These are phyloP conservation scores for Potamilus streckersoni DNA, from an alignment of 1,140 invertebrate species.

Conservation along the genomic window DNA sequence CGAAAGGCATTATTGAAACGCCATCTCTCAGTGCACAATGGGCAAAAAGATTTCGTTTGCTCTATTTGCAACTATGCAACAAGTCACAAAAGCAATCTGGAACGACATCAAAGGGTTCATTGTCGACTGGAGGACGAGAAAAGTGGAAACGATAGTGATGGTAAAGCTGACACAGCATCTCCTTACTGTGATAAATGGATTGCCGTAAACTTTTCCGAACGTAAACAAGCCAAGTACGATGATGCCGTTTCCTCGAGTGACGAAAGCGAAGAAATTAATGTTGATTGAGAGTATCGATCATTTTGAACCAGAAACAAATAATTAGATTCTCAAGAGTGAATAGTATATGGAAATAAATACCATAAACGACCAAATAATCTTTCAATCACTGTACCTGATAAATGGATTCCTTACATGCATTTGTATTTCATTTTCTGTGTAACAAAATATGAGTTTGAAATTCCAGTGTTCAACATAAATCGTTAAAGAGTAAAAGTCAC, in stretches of 20 bases:
- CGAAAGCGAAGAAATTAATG: slow-evolving; percentile 31
- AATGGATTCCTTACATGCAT: too few relatives aligned
- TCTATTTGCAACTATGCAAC: slow-evolving; percentile 68
- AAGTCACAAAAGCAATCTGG: slow-evolving; percentile 71
- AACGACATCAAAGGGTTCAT: slow-evolving; percentile 67
- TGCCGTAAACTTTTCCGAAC: neutral
- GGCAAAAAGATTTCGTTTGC: slow-evolving; percentile 68
- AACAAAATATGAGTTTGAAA: too few relatives aligned
- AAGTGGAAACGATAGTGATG: neutral
- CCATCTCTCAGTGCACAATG: slow-evolving; percentile 68
- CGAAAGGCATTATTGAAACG: slow-evolving; percentile 70
- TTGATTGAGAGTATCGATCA: slow-evolving; percentile 1
- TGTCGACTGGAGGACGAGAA: slow-evolving; percentile 45
- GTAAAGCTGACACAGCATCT: neutral
- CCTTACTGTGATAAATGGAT: slow-evolving; percentile 10
- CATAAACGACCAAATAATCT: too few relatives aligned
- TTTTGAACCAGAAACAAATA: too few relatives aligned
- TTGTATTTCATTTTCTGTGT: too few relatives aligned
- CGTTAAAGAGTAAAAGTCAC: too few relatives aligned
- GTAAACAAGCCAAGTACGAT: slow-evolving; percentile 5
- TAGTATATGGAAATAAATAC: too few relatives aligned
- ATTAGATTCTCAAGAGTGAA: too few relatives aligned
- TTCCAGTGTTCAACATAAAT: too few relatives aligned
- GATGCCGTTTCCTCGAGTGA: slow-evolving; percentile 14
- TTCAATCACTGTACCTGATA: too few relatives aligned